Conservation (phyloP, 1,140 invertebrate species). For the Prorops nasuta region DNA sequence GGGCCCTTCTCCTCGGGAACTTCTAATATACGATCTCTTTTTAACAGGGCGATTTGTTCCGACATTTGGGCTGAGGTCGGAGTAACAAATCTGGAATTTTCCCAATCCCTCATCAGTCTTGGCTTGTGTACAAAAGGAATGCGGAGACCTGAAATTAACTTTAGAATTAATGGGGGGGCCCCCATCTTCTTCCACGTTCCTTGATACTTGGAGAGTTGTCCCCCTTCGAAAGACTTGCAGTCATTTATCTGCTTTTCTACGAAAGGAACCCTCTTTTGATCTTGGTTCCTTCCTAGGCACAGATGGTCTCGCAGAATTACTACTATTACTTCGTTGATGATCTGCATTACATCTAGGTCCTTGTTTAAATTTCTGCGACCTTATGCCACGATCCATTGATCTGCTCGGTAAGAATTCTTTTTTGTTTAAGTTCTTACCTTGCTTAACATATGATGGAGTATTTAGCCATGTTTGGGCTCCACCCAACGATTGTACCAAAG, state of each 20-base stretch:
- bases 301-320: too few relatives aligned
- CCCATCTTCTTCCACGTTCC: constrained; percentile 18
- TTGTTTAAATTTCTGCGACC: too few relatives aligned
- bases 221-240: constrained; percentile 17
- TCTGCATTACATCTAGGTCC: too few relatives aligned
- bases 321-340: too few relatives aligned
- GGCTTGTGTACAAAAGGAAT: constrained; percentile 31
- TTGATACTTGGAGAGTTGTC: constrained; percentile 21
- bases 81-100: constrained; percentile 19
- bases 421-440: background rate
- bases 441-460: constrained; percentile 14
- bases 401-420: too few relatives aligned
- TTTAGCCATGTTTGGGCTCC: constrained; percentile 24
- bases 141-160: constrained; percentile 20
- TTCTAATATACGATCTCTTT: constrained; percentile 21
- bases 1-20: background rate
- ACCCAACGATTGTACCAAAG: constrained; percentile 29
- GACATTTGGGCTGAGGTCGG: constrained; percentile 19
- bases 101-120: constrained; percentile 20
- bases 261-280: constrained; percentile 13
- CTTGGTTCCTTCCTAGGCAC: constrained; percentile 5
- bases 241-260: constrained; percentile 11
- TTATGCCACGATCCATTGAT: too few relatives aligned
- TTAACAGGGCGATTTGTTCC: constrained; percentile 18
- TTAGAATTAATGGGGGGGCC: constrained; percentile 24